Evolutionary conservation across 2,888 invertebrate genomes (phyloP).

Genomic region (Mythimna lalbum): DNA sequence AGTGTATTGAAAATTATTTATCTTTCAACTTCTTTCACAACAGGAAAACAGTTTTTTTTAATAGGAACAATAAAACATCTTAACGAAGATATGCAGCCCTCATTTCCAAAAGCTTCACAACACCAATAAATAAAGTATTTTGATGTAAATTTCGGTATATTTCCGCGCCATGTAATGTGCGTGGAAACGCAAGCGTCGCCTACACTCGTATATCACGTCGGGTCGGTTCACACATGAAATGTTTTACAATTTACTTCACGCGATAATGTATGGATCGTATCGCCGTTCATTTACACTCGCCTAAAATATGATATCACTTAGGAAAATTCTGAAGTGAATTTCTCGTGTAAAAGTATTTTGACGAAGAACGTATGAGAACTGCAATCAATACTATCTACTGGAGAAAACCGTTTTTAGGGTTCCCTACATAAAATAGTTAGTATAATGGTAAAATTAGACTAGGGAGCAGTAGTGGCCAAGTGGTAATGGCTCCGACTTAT

Average conservation of each 20-base stretch:
- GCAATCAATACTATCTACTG: not conserved
- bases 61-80: constrained; percentile 16
- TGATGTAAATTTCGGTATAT: constrained; percentile 60
- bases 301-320: constrained; percentile 15
- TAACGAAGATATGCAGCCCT: constrained; percentile 24
- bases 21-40: no score
- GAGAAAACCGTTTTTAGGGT: not conserved
- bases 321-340: constrained; percentile 1
- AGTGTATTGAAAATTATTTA: no score
- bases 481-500: no score
- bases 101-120: constrained; percentile 15
- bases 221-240: constrained; percentile 72
- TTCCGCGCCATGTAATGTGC: constrained; percentile 70
- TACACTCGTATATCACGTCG: constrained; percentile 69
- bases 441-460: no score
- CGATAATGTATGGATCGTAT: constrained; percentile 63
- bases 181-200: constrained; percentile 58
- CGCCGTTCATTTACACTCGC: constrained; percentile 21
- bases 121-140: constrained; percentile 63
- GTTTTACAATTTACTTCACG: constrained; percentile 74
- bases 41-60: not conserved
- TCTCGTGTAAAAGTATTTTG: constrained; percentile 12
- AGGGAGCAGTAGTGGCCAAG: no score
- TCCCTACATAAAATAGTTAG: no score
- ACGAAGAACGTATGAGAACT: not conserved